phyloP scores from a whole-genome alignment of 2,797 vertebrate species.

The Spinus pinus region DNA sequence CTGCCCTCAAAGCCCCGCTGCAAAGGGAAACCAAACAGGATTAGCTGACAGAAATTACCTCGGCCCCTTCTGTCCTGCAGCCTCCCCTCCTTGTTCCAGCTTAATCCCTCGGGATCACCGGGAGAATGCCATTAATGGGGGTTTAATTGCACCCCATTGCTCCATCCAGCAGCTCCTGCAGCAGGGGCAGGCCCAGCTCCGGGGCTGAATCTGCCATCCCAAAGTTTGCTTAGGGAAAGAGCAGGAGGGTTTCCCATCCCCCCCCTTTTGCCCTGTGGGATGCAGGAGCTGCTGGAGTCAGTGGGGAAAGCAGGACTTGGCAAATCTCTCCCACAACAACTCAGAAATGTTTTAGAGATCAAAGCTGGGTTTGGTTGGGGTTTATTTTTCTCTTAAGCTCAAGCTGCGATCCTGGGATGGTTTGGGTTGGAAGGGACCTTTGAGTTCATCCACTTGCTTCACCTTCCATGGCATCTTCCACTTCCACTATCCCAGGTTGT shows the following conservation, averaged over 20 bases:
- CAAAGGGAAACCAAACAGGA: constrained; percentile 65
- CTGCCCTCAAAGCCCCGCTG: constrained; percentile 23
- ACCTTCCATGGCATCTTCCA: neutral
- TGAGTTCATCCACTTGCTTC: neutral
- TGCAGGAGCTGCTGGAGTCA: neutral
- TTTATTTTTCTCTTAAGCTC: neutral
- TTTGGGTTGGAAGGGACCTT: neutral
- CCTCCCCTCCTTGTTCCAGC: constrained; percentile 19
- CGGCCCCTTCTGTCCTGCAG: constrained; percentile 41
- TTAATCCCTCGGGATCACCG: constrained; percentile 36
- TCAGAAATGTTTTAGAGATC: neutral
- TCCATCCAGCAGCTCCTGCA: neutral
- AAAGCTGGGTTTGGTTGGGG: neutral
- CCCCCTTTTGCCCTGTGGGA: neutral
- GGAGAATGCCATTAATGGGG: constrained; percentile 3
- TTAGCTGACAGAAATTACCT: constrained; percentile 61
- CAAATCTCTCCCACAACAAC: neutral
- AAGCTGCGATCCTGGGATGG: accelerated
- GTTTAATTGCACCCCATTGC: neutral
- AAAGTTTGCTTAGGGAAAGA: neutral
- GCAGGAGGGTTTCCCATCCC: neutral
- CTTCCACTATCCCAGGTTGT: neutral
- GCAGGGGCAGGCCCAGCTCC: neutral
- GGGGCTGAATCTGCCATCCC: neutral
- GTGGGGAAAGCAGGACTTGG: neutral